Evolutionary conservation across 2,113 vertebrate genomes (phyloP).

Genomic region (Notiomystis cincta): DNA sequence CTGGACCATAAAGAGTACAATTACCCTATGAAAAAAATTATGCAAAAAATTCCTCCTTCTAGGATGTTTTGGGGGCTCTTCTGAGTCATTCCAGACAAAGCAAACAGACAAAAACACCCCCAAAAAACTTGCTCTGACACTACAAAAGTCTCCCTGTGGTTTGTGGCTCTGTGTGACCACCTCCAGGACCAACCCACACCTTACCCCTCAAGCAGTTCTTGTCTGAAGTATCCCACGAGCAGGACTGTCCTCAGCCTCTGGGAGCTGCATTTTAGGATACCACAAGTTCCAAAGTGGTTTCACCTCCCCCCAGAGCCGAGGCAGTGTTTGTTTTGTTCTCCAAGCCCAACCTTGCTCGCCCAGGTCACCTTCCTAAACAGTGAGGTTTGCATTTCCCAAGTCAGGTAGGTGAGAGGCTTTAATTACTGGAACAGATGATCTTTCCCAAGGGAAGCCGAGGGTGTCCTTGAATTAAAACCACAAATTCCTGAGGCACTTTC

Average conservation of each 20-base stretch:
- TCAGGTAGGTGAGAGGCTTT: conserved; percentile 4
- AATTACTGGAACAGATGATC: not conserved
- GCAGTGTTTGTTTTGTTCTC: not conserved
- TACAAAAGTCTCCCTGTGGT: not conserved
- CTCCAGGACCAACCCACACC: too few relatives aligned
- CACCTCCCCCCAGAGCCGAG: not conserved
- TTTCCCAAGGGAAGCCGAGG: not conserved
- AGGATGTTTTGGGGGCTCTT: not conserved
- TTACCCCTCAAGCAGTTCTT: rapidly evolving
- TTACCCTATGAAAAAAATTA: not conserved
- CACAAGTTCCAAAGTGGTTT: not conserved
- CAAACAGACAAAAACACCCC: not conserved
- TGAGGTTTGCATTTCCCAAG: not conserved
- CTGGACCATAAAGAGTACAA: not conserved
- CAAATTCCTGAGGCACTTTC: not conserved
- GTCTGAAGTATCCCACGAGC: not conserved
- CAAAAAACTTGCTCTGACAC: not conserved
- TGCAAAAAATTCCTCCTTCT: not conserved
- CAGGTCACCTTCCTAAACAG: not conserved
- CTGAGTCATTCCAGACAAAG: not conserved
- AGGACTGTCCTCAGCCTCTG: not conserved
- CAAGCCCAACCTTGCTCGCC: not conserved
- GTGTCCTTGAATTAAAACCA: not conserved
- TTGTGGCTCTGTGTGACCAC: not conserved
- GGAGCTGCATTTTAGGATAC: not conserved